phyloP scores from a whole-genome alignment of 2,888 invertebrate genomes.

The Strigamia maritima region DNA sequence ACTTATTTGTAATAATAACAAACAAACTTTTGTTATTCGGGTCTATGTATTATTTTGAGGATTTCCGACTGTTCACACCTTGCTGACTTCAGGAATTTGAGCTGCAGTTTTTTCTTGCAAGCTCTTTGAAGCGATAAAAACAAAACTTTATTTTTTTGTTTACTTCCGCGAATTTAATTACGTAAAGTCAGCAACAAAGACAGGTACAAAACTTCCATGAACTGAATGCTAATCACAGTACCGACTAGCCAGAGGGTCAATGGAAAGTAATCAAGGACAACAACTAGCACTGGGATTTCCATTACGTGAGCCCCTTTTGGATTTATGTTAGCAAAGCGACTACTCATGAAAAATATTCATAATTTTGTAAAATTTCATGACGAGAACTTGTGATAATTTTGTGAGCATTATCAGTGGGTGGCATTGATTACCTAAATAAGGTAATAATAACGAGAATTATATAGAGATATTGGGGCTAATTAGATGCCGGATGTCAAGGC shows the following conservation, averaged over 20 bases:
- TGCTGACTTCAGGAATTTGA: not conserved
- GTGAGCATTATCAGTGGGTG: not conserved
- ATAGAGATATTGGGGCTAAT: not conserved
- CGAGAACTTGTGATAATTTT: not conserved
- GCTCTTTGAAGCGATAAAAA: too few relatives aligned
- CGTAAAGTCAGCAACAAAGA: not conserved
- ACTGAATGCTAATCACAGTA: not conserved
- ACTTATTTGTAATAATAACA: too few relatives aligned
- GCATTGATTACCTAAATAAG: constrained; percentile 2
- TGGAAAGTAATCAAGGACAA: constrained; percentile 2
- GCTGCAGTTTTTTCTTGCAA: not conserved
- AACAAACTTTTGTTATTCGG: too few relatives aligned
- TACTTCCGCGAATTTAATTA: not conserved
- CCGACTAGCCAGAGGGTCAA: constrained; percentile 22
- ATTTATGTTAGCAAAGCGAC: not conserved
- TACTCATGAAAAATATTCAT: not conserved
- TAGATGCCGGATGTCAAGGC: constrained; percentile 7
- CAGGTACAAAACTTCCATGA: not conserved
- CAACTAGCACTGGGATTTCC: not conserved
- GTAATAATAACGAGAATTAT: not conserved
- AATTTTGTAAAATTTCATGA: not conserved
- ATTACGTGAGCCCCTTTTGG: constrained; percentile 7
- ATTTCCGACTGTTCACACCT: not conserved
- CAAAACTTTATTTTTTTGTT: not conserved
- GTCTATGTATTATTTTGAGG: not conserved